phyloP scores from a whole-genome alignment of 2,797 vertebrate genomes.

The Cottoperca gobio region DNA sequence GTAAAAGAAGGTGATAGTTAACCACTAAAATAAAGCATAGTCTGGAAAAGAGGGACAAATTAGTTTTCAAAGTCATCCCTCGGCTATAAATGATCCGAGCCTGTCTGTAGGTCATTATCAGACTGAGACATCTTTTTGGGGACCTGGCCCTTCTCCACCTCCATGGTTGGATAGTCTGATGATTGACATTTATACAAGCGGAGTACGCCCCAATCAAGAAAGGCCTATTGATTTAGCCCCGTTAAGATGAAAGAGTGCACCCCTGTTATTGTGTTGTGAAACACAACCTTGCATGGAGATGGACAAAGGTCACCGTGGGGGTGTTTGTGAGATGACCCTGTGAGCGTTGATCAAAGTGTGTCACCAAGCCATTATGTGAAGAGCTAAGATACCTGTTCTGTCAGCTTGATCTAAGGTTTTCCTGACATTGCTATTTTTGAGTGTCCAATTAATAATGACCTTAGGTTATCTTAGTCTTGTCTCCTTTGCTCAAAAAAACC shows the following conservation, averaged over 20 bases:
- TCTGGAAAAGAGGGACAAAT: conserved; percentile 19
- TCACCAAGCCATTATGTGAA: conserved; percentile 49
- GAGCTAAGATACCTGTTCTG: conserved; percentile 19
- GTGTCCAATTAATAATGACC: conserved; percentile 10
- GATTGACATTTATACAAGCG: conserved; percentile 62
- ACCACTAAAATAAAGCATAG: conserved; percentile 36
- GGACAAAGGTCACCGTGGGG: conserved; percentile 40
- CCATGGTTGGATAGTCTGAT: conserved; percentile 49
- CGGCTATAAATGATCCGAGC: conserved; percentile 66
- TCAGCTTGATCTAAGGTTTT: conserved; percentile 52
- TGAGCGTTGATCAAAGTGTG: conserved; percentile 71
- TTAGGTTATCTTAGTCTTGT: conserved; percentile 22
- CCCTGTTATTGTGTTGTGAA: conserved; percentile 31
- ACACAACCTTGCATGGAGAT: conserved; percentile 18
- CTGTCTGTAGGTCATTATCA: conserved; percentile 71
- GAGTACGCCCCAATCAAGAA: conserved; percentile 40
- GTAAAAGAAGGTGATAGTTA: conserved; percentile 32
- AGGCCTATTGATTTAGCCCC: conserved; percentile 10
- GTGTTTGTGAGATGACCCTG: conserved; percentile 40
- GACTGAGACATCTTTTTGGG: conserved; percentile 68
- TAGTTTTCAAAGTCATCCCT: conserved; percentile 51
- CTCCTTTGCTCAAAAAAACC: background rate
- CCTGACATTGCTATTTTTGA: background rate
- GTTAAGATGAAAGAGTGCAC: conserved; percentile 38
- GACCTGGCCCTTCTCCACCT: conserved; percentile 37